Base-by-base conservation (phyloP, 2,888 invertebrate genomes). In the Poecilus cupreus region DNA sequence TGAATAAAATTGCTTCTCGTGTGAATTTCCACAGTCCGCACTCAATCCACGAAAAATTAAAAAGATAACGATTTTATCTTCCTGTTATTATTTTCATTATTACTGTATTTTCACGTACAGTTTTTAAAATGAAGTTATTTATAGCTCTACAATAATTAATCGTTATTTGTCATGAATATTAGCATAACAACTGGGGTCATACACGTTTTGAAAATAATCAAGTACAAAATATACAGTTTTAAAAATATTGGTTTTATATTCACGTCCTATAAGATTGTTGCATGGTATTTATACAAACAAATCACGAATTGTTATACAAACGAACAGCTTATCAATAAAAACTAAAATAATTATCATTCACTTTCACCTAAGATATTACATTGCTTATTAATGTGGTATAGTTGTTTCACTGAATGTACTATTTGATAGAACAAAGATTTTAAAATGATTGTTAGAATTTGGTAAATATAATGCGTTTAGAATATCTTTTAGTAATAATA, bases 281-380 rank as follows among this genome's bases (percentile, higher is more conserved):
- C 13, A 32, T 32, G 37, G 22, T 37, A 68, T 32, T 68, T 68
- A 32, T 68, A 37, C 37, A 68, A 16, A 8, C 64, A 37, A 68
- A 68, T 68, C 64, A 68, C 32, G 64, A 32, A 68, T 60, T 60
- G 60, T 60, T 60, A 24, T 60, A 60, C 26, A 13, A 60, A 60
- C 32, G 32, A 32, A 32, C 32, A 32, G 32, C 37, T 68, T 68
- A 68, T 68, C 64, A 37, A 68, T 32, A 68, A 68, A 68, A 68
- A 68, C 64, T 24, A 60, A 68, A 13, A 68, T 68, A 37, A 68
- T 68, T 68, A 68, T 68, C 64, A 68, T 68, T 37, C 13, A 68
- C 64, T 68, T 68, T 68, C 64, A 68, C 64, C 64, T 68, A 68
- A 68, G 37, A 68, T 68, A 6, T 68, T 68, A 11, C 11, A 18